Conservation (phyloP, 2,888 invertebrate species). For the Noctua janthina region DNA sequence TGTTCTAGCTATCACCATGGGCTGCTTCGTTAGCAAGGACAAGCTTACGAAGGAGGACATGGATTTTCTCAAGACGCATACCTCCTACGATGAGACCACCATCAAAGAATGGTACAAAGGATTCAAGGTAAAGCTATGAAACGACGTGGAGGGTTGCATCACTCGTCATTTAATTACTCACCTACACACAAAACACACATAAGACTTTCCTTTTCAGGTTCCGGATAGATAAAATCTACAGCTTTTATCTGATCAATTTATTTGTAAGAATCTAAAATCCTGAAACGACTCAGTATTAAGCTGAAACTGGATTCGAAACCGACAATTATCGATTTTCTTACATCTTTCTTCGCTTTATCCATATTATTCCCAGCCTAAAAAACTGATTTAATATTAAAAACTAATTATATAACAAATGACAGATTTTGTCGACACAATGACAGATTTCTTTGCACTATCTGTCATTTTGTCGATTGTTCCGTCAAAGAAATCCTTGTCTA, state of each 20-base stretch:
- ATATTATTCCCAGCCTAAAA: neutral
- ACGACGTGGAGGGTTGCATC: neutral
- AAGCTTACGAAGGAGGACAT: slow-evolving; percentile 99
- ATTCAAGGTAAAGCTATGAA: slow-evolving; percentile 95
- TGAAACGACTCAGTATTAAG: neutral
- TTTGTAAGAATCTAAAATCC: neutral
- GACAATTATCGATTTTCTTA: slow-evolving; percentile 6
- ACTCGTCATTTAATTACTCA: neutral
- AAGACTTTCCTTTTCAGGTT: neutral
- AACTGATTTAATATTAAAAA: too few relatives aligned
- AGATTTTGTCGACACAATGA: too few relatives aligned
- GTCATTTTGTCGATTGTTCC: too few relatives aligned
- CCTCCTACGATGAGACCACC: slow-evolving; percentile 99
- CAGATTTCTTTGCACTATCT: too few relatives aligned
- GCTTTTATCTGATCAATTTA: neutral
- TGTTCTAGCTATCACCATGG: slow-evolving; percentile 92
- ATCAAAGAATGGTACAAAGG: slow-evolving; percentile 99
- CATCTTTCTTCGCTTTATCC: slow-evolving; percentile 1
- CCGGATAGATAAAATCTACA: neutral
- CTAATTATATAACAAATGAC: too few relatives aligned
- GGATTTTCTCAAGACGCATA: slow-evolving; percentile 99
- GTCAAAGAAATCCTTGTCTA: too few relatives aligned
- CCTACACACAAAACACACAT: slow-evolving; percentile 1
- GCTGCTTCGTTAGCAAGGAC: slow-evolving; percentile 98
- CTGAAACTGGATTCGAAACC: neutral